Percentiles rank a stretch among this genome's conserved stretches.
Conservation (phyloP, 1,140 invertebrate genomes). For the Nasonia giraulti region DNA sequence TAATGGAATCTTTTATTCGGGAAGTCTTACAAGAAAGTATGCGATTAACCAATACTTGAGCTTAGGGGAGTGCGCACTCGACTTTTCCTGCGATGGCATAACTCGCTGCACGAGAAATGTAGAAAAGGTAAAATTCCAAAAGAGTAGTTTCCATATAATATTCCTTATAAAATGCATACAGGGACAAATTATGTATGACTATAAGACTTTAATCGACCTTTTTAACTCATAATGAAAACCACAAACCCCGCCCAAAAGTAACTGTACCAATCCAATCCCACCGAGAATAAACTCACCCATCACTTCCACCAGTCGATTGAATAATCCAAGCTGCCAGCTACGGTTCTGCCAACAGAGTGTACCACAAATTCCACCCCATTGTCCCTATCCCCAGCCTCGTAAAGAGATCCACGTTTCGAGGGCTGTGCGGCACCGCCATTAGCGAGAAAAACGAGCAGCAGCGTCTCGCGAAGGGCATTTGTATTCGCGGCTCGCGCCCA, state of each 20-base stretch:
- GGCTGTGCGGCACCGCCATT: neutral
- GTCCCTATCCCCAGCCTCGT: neutral
- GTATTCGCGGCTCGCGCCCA: neutral
- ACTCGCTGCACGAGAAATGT: neutral
- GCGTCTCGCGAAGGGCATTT: slow-evolving; percentile 11
- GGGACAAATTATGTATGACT: too few species aligned
- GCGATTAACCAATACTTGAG: neutral
- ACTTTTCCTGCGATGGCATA: neutral
- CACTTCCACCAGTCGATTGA: neutral
- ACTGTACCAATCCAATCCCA: neutral
- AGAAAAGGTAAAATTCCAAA: neutral
- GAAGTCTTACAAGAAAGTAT: neutral
- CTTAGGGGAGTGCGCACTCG: too few species aligned
- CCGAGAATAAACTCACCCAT: neutral
- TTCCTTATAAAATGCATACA: too few species aligned
- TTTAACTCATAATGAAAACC: too few species aligned
- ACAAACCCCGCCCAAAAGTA: too few species aligned
- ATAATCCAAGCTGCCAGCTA: neutral
- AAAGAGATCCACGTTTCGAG: neutral
- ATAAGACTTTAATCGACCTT: too few species aligned
- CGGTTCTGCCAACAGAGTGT: neutral
- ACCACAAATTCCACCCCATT: neutral
- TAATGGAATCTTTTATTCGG: neutral
- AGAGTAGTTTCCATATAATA: neutral
- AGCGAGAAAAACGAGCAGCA: slow-evolving; percentile 25